Evolutionary conservation across 2,113 vertebrate genomes (phyloP).

Genomic region (Erythrolamprus reginae): DNA sequence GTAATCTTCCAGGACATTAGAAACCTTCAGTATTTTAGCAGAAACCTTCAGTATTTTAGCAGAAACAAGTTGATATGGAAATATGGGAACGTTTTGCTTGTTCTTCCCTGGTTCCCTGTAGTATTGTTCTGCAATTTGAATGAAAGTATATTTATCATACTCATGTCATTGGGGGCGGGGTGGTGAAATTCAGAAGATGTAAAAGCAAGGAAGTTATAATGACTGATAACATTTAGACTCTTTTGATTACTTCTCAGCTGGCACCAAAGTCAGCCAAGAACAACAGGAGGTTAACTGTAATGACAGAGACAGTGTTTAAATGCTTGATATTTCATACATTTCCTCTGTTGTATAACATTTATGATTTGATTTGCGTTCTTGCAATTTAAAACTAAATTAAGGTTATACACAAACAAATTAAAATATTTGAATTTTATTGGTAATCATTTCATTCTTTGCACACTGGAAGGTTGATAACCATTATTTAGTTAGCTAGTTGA

Average conservation of each 20-base stretch:
- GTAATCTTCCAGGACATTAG: not conserved
- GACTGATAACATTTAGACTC: not conserved
- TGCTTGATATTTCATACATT: not conserved
- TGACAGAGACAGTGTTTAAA: not conserved
- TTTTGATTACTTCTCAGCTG: not conserved
- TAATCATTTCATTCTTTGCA: not conserved
- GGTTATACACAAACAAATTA: not conserved
- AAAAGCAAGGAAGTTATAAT: not conserved
- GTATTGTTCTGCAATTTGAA: not conserved
- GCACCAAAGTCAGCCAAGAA: not conserved
- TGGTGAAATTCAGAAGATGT: not conserved
- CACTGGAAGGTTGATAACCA: not conserved
- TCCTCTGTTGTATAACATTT: not conserved
- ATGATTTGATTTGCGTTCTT: not conserved
- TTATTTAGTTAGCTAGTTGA: not conserved
- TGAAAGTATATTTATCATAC: not conserved
- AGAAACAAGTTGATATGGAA: not conserved
- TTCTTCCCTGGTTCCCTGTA: not conserved
- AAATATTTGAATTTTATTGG: no score
- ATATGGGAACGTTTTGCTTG: not conserved
- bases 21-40: not conserved
- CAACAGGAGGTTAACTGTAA: not conserved
- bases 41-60: not conserved
- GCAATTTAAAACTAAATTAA: not conserved
- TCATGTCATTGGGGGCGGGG: not conserved